Evolutionary conservation across 2,888 invertebrate species (phyloP).

Genomic region (Muscina levida): DNA sequence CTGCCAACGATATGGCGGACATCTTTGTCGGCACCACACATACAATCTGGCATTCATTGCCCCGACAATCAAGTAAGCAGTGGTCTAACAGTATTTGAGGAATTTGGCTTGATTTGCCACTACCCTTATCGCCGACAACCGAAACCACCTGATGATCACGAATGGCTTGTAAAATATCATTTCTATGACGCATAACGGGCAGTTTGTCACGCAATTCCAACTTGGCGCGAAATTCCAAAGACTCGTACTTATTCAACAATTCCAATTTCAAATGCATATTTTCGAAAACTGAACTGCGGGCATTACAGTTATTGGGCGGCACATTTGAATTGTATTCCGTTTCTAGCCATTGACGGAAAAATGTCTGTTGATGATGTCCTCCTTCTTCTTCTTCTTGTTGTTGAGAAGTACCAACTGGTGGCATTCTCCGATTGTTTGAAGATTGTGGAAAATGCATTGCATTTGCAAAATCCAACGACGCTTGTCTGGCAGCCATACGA

Average conservation of each 20-base stretch:
- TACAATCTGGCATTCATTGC: conserved; percentile 88
- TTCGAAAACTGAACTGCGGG: no score
- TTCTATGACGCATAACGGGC: conserved; percentile 84
- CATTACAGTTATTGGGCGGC: no score
- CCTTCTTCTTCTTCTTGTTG: no score
- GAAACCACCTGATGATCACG: conserved; percentile 86
- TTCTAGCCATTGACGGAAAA: no score
- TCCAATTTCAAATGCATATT: conserved; percentile 52
- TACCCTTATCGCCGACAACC: conserved; percentile 92
- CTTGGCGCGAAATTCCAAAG: conserved; percentile 64
- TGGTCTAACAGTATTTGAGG: conserved; percentile 93
- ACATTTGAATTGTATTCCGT: no score
- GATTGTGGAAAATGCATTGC: no score
- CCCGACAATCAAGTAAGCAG: conserved; percentile 84
- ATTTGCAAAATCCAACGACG: no score
- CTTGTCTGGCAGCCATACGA: no score
- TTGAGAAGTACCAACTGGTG: no score
- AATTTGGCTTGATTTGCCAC: conserved; percentile 97
- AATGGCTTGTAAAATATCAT: conserved; percentile 84
- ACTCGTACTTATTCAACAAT: conserved; percentile 41
- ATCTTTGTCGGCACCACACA: conserved; percentile 96
- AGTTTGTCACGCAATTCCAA: conserved; percentile 84
- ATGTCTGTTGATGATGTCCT: no score
- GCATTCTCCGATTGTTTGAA: no score
- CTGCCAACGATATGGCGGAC: conserved; percentile 93